These are phyloP conservation scores for Melangyna quadrimaculata DNA, from an alignment of 2,888 invertebrate genomes.

Conservation along the genomic window DNA sequence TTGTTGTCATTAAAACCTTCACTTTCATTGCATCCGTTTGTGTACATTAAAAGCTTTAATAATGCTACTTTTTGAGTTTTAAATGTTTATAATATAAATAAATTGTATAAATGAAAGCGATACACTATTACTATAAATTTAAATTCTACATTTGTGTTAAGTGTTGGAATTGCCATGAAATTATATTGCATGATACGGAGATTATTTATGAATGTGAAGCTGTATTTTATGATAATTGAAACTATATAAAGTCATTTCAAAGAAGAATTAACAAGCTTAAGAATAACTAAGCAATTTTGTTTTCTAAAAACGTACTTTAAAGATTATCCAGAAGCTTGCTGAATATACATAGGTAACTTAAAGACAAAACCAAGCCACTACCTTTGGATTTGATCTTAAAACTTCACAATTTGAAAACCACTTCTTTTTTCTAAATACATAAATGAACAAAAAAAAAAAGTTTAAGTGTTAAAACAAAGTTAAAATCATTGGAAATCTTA, in stretches of 20 bases:
- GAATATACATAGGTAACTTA: background rate
- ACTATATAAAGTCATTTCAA: background rate
- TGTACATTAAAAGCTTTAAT: background rate
- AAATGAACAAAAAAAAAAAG: background rate
- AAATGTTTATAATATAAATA: background rate
- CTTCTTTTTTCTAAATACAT: slow-evolving; percentile 6
- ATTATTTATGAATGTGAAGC: background rate
- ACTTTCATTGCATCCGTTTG: background rate
- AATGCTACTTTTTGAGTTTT: background rate
- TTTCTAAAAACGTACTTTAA: slow-evolving; percentile 2
- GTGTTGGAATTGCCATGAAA: background rate
- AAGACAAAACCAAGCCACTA: background rate
- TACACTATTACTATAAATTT: background rate
- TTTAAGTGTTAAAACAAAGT: background rate
- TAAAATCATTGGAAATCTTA: background rate
- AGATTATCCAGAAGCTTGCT: background rate
- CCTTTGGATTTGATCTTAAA: background rate
- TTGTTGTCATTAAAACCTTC: background rate
- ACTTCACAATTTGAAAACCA: background rate
- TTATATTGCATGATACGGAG: background rate
- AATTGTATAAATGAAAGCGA: background rate
- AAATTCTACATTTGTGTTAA: background rate
- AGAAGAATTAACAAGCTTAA: background rate
- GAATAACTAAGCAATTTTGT: background rate
- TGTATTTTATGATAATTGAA: background rate